Conservation (phyloP, 2,888 invertebrate genomes). For the Ochlodes sylvanus region DNA sequence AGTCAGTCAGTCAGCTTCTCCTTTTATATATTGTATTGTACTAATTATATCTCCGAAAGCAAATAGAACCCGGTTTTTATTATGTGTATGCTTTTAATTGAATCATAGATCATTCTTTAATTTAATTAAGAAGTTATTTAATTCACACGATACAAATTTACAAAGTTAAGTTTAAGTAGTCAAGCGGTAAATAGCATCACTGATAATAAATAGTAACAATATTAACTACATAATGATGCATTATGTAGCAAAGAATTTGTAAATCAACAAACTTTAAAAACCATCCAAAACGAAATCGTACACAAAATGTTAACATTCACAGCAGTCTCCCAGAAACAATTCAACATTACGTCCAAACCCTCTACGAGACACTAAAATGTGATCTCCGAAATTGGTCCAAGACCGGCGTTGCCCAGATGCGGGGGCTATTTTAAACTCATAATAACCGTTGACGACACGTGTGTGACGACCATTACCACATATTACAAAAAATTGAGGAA, state of each 20-base stretch:
- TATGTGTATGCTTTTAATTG: too few species aligned
- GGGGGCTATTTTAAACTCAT: constrained; percentile 84
- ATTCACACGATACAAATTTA: too few species aligned
- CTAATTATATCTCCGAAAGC: too few species aligned
- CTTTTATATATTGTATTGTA: too few species aligned
- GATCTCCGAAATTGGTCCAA: constrained; percentile 71
- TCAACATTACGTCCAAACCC: constrained; percentile 33
- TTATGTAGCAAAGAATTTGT: too few species aligned
- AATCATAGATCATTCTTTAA: not conserved
- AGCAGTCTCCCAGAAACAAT: constrained; percentile 6
- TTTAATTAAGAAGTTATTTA: not conserved
- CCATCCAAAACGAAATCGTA: not conserved
- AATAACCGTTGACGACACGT: constrained; percentile 82
- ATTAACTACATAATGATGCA: too few species aligned
- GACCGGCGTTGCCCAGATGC: constrained; percentile 60
- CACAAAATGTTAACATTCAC: not conserved
- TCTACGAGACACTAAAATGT: constrained; percentile 53
- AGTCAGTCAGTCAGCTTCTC: too few species aligned
- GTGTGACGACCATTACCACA: constrained; percentile 83
- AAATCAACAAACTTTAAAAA: too few species aligned
- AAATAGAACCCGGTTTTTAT: too few species aligned
- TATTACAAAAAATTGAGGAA: constrained; percentile 83
- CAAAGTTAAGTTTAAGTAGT: too few species aligned
- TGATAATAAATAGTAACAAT: too few species aligned
- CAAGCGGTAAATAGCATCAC: too few species aligned